Percentiles rank a stretch among this genome's conserved stretches.
phyloP scores from a whole-genome alignment of 37 sponge, comb jelly and placozoan species.

The Spongilla lacustris region DNA sequence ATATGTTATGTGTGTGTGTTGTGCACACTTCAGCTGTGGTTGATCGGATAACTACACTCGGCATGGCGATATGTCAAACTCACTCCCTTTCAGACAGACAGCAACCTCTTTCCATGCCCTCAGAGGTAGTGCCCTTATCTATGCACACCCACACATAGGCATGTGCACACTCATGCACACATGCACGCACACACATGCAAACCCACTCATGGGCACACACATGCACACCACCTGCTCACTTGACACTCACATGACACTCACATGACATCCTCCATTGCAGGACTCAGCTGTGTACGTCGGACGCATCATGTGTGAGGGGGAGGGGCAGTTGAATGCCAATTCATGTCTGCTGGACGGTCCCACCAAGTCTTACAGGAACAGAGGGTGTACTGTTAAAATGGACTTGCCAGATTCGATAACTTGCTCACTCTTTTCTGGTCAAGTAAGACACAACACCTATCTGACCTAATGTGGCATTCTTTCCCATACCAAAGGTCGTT shows the following conservation, averaged over 20 bases:
- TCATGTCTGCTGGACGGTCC: slow-evolving; percentile 77
- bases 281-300: slow-evolving; percentile 69
- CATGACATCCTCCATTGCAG: slow-evolving; percentile 3
- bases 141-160: not conserved
- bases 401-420: slow-evolving; percentile 45
- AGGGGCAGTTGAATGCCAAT: slow-evolving; percentile 69
- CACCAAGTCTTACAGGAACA: not conserved
- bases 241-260: not conserved
- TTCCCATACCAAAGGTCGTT: slow-evolving; percentile 28
- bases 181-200: not conserved
- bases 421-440: slow-evolving; percentile 79
- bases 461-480: not conserved
- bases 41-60: not conserved
- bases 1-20: not conserved
- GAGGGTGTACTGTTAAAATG: slow-evolving; percentile 33
- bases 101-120: not conserved
- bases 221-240: not conserved
- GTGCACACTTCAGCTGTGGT: not conserved
- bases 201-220: not conserved
- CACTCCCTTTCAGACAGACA: not conserved
- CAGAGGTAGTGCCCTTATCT: not conserved
- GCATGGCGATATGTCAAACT: not conserved
- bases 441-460: slow-evolving; percentile 31
- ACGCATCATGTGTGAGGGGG: slow-evolving; percentile 69
- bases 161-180: not conserved